These are phyloP conservation scores for Cisticola juncidis DNA, from an alignment of 2,113 vertebrate species.

Conservation along the genomic window DNA sequence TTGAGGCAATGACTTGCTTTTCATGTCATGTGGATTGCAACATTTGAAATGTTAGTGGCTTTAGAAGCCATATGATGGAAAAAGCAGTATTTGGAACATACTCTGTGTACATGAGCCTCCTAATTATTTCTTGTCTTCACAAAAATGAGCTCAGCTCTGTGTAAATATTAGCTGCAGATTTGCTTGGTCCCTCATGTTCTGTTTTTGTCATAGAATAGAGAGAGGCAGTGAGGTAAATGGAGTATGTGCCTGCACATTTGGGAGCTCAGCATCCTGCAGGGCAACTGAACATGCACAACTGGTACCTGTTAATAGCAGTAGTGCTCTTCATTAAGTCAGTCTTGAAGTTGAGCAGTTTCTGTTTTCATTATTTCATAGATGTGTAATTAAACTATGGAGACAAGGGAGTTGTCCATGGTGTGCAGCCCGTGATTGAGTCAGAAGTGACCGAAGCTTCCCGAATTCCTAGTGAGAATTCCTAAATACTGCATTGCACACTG, in stretches of 20 bases:
- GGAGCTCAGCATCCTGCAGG: neutral
- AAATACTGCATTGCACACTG: fast-evolving
- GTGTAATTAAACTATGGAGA: neutral
- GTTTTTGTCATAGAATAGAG: neutral
- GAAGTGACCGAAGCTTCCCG: neutral
- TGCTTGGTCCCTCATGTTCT: neutral
- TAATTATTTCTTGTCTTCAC: neutral
- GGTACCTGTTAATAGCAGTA: neutral
- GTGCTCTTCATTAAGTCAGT: neutral
- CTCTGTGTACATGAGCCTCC: neutral
- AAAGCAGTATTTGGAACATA: neutral
- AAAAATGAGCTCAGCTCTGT: neutral
- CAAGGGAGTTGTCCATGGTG: neutral
- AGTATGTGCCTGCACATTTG: fast-evolving
- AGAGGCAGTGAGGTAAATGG: neutral
- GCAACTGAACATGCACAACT: fast-evolving
- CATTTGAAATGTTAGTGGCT: neutral
- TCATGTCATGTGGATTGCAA: neutral
- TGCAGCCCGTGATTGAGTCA: neutral
- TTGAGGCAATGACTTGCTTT: neutral
- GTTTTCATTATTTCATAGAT: neutral
- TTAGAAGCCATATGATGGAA: neutral
- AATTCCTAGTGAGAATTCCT: neutral
- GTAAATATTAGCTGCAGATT: neutral
- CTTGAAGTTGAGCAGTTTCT: neutral